phyloP scores from a whole-genome alignment of 2,797 vertebrate genomes.

The Gymnopithys bicolor region DNA sequence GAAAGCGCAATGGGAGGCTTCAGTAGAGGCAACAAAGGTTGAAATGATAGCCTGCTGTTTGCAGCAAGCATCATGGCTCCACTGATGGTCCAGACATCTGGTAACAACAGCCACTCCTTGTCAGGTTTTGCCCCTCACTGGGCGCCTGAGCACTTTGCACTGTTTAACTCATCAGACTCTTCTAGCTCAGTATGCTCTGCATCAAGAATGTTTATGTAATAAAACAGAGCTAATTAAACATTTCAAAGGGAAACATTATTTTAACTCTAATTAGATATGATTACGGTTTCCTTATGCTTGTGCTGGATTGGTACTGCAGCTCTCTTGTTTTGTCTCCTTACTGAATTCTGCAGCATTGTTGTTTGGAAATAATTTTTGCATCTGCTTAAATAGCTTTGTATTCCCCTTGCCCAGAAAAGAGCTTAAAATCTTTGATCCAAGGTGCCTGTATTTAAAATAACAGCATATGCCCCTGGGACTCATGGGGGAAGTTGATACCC shows the following conservation, averaged over 20 bases:
- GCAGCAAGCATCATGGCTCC: conserved; percentile 70
- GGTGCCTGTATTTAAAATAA: background rate
- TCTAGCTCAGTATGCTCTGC: conserved; percentile 60
- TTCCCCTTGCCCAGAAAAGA: background rate
- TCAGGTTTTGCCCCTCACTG: conserved; percentile 76
- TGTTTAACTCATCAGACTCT: conserved; percentile 73
- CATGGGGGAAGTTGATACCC: background rate
- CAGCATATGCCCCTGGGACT: background rate
- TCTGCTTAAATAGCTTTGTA: conserved; percentile 18
- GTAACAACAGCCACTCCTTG: conserved; percentile 72
- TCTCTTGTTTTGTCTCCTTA: conserved; percentile 47
- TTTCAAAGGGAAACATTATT: conserved; percentile 85
- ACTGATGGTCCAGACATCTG: conserved; percentile 76
- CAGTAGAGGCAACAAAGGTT: conserved; percentile 73
- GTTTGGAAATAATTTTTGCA: conserved; percentile 35
- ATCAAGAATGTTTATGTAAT: conserved; percentile 80
- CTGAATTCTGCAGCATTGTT: conserved; percentile 32
- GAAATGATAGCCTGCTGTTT: conserved; percentile 78
- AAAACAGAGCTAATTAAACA: conserved; percentile 84
- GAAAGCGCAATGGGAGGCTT: conserved; percentile 77
- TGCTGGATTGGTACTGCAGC: conserved; percentile 37
- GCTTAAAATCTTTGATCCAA: background rate
- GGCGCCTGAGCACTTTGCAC: conserved; percentile 59
- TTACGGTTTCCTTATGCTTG: conserved; percentile 73
- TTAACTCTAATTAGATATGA: conserved; percentile 84